A percentile compares a stretch with the other conserved stretches of the same genome.
Evolutionary conservation across 1,140 invertebrate genomes (phyloP).

Genomic region (Aphelenchoides besseyi): DNA sequence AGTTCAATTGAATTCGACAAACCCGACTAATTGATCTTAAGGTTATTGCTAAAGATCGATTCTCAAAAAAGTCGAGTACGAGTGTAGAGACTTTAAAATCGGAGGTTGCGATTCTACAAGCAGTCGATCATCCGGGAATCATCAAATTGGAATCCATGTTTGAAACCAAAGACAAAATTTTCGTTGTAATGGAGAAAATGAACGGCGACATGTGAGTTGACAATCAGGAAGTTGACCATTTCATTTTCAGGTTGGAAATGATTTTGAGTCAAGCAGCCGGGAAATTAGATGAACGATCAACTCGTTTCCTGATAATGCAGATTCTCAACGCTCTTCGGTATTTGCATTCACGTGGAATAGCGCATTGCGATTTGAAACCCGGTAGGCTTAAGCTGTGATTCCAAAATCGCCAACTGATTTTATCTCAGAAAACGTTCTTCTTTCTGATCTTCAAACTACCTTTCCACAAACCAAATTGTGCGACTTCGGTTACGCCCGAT

Average conservation of each 20-base stretch:
- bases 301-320: conserved; percentile 66
- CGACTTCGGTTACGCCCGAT: conserved; percentile 96
- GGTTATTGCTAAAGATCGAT: conserved; percentile 60
- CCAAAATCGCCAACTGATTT: neutral
- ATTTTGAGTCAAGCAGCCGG: conserved; percentile 72
- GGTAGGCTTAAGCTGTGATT: conserved; percentile 85
- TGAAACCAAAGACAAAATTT: conserved; percentile 84
- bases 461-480: conserved; percentile 75
- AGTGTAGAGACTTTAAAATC: conserved; percentile 54
- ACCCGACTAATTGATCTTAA: conserved; percentile 13
- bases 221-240: too few relatives aligned
- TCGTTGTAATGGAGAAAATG: conserved; percentile 71
- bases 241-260: conserved; percentile 76
- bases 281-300: conserved; percentile 50
- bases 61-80: conserved; percentile 53
- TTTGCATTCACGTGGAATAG: conserved; percentile 84
- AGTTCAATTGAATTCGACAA: conserved; percentile 63
- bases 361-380: conserved; percentile 76
- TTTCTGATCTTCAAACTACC: conserved; percentile 49
- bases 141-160: conserved; percentile 84
- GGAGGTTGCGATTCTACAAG: conserved; percentile 59
- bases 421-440: conserved; percentile 57
- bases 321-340: conserved; percentile 93
- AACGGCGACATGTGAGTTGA: conserved; percentile 77
- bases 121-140: conserved; percentile 64